Percentiles rank a stretch among this genome's conserved stretches.
These are phyloP conservation scores for Gymnorhina tibicen DNA, from an alignment of 2,113 vertebrate genomes.

Conservation along the genomic window DNA sequence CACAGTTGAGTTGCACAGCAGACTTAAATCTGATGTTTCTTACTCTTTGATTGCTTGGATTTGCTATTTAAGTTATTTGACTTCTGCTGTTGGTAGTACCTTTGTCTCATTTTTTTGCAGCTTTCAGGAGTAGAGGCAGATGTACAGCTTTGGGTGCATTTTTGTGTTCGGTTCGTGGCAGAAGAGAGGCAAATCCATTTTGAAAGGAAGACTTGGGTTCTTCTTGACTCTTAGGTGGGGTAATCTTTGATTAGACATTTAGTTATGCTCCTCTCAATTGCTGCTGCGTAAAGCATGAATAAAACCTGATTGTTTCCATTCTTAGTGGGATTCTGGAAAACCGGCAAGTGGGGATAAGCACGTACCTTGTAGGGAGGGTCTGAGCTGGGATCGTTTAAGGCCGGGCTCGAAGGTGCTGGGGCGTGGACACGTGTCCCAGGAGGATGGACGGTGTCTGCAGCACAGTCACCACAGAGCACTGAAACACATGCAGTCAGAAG, in stretches of 20 bases:
- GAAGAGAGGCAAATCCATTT: not conserved
- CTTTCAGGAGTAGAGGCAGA: not conserved
- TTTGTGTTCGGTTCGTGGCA: not conserved
- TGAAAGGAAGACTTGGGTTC: not conserved
- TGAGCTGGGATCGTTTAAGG: not conserved
- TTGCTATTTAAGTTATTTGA: not conserved
- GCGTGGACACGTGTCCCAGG: not conserved
- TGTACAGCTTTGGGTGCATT: not conserved
- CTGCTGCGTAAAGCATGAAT: not conserved
- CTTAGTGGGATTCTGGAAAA: not conserved
- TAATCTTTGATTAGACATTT: not conserved
- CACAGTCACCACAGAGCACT: not conserved
- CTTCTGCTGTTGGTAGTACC: not conserved
- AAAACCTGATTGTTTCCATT: not conserved
- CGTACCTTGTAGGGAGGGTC: not conserved
- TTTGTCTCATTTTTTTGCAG: not conserved
- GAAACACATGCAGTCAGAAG: too few relatives aligned
- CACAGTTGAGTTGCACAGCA: not conserved
- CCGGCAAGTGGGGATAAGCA: not conserved
- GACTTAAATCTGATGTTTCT: not conserved
- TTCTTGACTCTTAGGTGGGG: not conserved
- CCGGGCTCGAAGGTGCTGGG: not conserved
- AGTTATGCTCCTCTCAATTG: not conserved
- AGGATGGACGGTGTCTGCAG: not conserved
- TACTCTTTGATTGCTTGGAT: not conserved